Conservation (phyloP, 2,113 vertebrate genomes). For the Eublepharis macularius region DNA sequence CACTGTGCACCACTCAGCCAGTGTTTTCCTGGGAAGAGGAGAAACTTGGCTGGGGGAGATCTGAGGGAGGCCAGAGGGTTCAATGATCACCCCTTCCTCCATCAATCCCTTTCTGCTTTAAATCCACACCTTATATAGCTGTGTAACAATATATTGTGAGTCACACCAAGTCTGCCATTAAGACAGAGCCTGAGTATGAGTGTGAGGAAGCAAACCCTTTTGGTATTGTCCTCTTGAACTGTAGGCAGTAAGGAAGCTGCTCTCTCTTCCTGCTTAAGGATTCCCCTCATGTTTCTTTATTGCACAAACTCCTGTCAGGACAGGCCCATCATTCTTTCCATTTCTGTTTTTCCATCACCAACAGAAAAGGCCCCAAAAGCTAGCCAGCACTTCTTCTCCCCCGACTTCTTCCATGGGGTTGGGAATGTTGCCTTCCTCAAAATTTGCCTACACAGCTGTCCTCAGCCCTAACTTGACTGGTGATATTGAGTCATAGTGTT, state of each 20-base stretch:
- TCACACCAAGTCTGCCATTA: too few relatives aligned
- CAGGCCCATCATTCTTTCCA: background rate
- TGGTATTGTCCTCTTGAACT: background rate
- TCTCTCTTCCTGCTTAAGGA: background rate
- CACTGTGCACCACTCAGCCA: background rate
- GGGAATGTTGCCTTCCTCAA: background rate
- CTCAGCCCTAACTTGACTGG: background rate
- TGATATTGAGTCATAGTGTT: background rate
- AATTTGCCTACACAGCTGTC: background rate
- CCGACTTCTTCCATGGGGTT: background rate
- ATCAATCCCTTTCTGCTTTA: too few relatives aligned
- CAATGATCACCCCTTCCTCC: too few relatives aligned
- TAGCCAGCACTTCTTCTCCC: background rate
- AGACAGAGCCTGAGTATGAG: too few relatives aligned
- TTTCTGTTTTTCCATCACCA: background rate
- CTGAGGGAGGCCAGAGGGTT: too few relatives aligned
- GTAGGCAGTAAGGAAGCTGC: background rate
- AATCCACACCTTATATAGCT: too few relatives aligned
- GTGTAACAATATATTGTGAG: too few relatives aligned
- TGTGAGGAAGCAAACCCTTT: too few relatives aligned
- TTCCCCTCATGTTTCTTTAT: background rate
- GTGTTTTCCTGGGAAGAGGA: too few relatives aligned
- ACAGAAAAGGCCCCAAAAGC: background rate
- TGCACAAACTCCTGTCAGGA: background rate
- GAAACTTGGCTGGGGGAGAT: too few relatives aligned